These are phyloP conservation scores for Microctonus hyperodae DNA, from an alignment of 2,888 invertebrate species.

Conservation along the genomic window DNA sequence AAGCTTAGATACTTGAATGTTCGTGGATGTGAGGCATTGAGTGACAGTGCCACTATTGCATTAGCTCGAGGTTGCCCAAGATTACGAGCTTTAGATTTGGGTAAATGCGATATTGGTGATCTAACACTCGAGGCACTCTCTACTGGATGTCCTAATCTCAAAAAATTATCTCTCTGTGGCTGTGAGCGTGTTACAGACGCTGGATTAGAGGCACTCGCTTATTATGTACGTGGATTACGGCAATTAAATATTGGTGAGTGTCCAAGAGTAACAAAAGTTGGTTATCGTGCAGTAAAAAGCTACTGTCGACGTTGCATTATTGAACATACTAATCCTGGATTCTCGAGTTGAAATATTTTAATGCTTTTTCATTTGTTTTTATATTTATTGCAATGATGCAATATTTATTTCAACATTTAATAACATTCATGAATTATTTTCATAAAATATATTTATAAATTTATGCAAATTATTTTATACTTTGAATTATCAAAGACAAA, in stretches of 20 bases:
- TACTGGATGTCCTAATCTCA: slow-evolving; percentile 88
- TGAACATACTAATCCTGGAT: slow-evolving; percentile 94
- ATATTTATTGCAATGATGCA: slow-evolving; percentile 47
- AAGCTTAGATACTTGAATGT: slow-evolving; percentile 90
- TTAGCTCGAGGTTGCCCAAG: slow-evolving; percentile 86
- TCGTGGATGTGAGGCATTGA: slow-evolving; percentile 90
- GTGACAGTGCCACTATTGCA: slow-evolving; percentile 90
- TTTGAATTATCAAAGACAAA: slow-evolving; percentile 23
- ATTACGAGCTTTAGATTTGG: slow-evolving; percentile 86
- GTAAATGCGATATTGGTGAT: slow-evolving; percentile 94
- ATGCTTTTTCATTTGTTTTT: slow-evolving; percentile 21
- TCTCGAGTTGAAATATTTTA: slow-evolving; percentile 66
- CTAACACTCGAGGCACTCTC: slow-evolving; percentile 86
- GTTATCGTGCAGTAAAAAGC: slow-evolving; percentile 90
- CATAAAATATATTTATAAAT: not conserved
- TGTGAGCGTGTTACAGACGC: slow-evolving; percentile 92
- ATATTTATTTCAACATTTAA: slow-evolving; percentile 20
- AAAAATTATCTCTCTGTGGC: slow-evolving; percentile 87
- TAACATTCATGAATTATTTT: not conserved
- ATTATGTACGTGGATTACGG: slow-evolving; percentile 87
- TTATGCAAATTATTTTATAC: not conserved
- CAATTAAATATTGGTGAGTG: slow-evolving; percentile 95
- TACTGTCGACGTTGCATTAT: slow-evolving; percentile 93
- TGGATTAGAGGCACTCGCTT: slow-evolving; percentile 87
- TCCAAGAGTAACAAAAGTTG: slow-evolving; percentile 81